Evolutionary conservation across 2,888 invertebrate species (phyloP).

Genomic region (Coleophora deauratella): DNA sequence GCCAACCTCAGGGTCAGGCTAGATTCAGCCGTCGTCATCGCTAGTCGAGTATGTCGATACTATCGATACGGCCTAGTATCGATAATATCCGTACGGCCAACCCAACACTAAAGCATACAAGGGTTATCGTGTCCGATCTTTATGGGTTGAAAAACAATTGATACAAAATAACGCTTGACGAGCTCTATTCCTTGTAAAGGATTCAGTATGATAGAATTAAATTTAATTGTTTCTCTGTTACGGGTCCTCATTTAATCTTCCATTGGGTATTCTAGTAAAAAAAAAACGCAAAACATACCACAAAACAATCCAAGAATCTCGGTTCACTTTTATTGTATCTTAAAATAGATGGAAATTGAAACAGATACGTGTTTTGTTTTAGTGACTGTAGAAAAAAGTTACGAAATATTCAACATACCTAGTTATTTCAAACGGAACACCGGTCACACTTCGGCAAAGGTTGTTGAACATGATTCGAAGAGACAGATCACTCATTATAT

Average conservation of each 20-base stretch:
- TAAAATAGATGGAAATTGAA: too few relatives aligned
- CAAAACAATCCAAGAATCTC: too few relatives aligned
- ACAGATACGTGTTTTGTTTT: too few relatives aligned
- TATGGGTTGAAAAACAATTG: conserved; percentile 51
- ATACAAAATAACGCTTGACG: conserved; percentile 31
- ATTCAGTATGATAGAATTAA: conserved; percentile 50
- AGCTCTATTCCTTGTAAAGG: conserved; percentile 38
- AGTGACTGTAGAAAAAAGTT: too few relatives aligned
- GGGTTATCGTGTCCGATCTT: conserved; percentile 61
- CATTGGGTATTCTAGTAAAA: too few relatives aligned
- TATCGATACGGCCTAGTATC: conserved; percentile 44
- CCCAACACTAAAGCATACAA: conserved; percentile 43
- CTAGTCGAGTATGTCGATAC: conserved; percentile 25
- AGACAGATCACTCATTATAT: too few relatives aligned
- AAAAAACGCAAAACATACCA: too few relatives aligned
- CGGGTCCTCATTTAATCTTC: background rate
- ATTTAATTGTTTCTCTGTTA: conserved; percentile 36
- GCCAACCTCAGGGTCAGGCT: conserved; percentile 54
- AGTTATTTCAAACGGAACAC: too few relatives aligned
- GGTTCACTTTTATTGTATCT: too few relatives aligned
- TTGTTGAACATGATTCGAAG: too few relatives aligned
- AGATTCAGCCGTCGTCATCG: conserved; percentile 42
- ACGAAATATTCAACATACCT: too few relatives aligned
- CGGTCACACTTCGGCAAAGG: background rate
- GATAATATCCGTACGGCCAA: too few relatives aligned